Conservation (phyloP, 2,113 vertebrate species). For the Pedionomus torquatus region DNA sequence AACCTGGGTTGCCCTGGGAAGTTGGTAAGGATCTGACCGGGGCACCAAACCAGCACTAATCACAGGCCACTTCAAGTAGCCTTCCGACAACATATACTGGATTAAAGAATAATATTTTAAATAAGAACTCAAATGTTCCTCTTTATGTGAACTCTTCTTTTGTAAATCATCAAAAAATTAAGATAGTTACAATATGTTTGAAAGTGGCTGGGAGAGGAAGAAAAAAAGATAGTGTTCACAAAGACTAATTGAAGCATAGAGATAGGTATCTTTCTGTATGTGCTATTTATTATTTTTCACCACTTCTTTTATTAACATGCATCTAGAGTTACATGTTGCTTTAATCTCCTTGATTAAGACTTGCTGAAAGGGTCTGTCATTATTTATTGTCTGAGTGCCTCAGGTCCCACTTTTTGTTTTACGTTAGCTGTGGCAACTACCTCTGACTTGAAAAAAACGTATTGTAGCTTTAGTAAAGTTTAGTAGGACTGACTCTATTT, state of each 20-base stretch:
- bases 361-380: conserved; percentile 85
- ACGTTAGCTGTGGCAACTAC: conserved; percentile 46
- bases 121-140: neutral
- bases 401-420: conserved; percentile 67
- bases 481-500: neutral
- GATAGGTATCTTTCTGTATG: conserved; percentile 70
- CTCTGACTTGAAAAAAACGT: conserved; percentile 63
- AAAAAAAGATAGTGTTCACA: conserved; percentile 65
- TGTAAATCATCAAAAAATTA: conserved; percentile 36
- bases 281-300: conserved; percentile 79
- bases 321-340: conserved; percentile 81
- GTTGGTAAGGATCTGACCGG: neutral
- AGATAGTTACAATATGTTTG: conserved; percentile 72
- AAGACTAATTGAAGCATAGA: conserved; percentile 74
- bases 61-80: neutral
- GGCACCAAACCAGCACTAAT: neutral
- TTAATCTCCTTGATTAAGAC: conserved; percentile 90
- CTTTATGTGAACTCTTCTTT: conserved; percentile 4
- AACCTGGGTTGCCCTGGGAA: conserved; percentile 62
- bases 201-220: conserved; percentile 77
- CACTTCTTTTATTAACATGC: conserved; percentile 83
- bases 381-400: conserved; percentile 81
- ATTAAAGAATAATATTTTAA: conserved; percentile 13
- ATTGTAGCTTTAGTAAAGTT: conserved; percentile 43
- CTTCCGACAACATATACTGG: neutral